Evolutionary conservation across 2,113 vertebrate species (phyloP).

Genomic region (Pangasianodon hypophthalmus): DNA sequence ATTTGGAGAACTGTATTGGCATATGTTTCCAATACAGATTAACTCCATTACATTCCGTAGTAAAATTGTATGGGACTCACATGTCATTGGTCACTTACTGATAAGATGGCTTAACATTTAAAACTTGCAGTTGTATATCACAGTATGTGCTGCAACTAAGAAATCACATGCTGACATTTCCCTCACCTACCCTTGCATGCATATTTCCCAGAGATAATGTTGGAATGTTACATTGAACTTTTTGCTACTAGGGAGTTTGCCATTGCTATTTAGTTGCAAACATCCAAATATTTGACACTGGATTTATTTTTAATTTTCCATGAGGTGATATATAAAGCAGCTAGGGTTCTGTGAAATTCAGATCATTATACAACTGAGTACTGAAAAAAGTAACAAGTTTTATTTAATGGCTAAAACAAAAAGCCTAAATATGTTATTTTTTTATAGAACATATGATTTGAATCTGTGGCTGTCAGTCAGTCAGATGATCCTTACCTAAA

Average conservation of each 20-base stretch:
- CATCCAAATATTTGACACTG: not conserved
- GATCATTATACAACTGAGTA: not conserved
- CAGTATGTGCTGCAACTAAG: not conserved
- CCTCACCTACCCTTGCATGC: not conserved
- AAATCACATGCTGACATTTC: not conserved
- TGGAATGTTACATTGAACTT: not conserved
- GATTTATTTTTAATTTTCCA: not conserved
- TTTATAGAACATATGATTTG: not conserved
- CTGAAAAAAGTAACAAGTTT: not conserved
- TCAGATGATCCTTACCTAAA: not conserved
- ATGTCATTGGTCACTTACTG: not conserved
- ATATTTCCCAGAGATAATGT: not conserved
- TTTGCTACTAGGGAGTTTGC: not conserved
- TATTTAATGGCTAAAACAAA: not conserved
- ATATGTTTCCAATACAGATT: not conserved
- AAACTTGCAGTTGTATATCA: not conserved
- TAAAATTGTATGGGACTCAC: not conserved
- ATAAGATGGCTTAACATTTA: not conserved
- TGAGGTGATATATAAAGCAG: not conserved
- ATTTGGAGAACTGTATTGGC: no score
- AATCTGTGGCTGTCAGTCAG: not conserved
- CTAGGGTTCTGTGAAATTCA: not conserved
- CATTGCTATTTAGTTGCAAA: not conserved
- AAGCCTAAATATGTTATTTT: not conserved
- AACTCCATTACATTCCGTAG: not conserved